phyloP scores from a whole-genome alignment of 2,797 vertebrate species.

The Rhinella marina region DNA sequence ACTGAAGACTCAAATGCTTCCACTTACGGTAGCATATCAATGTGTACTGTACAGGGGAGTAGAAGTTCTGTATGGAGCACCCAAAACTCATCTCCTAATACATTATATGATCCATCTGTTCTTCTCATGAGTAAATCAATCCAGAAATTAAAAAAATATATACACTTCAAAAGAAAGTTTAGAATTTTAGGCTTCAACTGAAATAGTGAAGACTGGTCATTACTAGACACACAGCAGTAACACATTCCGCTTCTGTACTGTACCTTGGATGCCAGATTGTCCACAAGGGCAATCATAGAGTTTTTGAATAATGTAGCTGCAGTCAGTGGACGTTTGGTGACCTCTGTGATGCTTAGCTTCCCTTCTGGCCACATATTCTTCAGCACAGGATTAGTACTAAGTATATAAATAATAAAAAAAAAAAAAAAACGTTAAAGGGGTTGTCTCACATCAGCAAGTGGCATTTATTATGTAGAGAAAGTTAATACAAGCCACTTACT shows the following conservation, averaged over 20 bases:
- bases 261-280: constrained; percentile 95
- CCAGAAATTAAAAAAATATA: not conserved
- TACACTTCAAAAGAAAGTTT: no score
- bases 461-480: no score
- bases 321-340: constrained; percentile 94
- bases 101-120: no score
- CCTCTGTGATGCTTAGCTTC: constrained; percentile 96
- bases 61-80: not conserved
- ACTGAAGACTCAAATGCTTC: not conserved
- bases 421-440: not conserved
- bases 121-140: no score
- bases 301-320: constrained; percentile 95
- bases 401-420: constrained; percentile 29
- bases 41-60: not conserved
- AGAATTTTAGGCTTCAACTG: not conserved
- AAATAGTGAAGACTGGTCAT: not conserved
- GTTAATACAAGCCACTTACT: no score
- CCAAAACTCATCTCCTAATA: no score
- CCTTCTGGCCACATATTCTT: constrained; percentile 98
- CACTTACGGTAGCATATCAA: not conserved
- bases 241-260: constrained; percentile 69
- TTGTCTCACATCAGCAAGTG: no score
- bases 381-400: constrained; percentile 90
- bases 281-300: constrained; percentile 97
- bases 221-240: not conserved